These are phyloP conservation scores for Drosophila erecta DNA, from an alignment of 1,140 invertebrate genomes.

Conservation along the genomic window DNA sequence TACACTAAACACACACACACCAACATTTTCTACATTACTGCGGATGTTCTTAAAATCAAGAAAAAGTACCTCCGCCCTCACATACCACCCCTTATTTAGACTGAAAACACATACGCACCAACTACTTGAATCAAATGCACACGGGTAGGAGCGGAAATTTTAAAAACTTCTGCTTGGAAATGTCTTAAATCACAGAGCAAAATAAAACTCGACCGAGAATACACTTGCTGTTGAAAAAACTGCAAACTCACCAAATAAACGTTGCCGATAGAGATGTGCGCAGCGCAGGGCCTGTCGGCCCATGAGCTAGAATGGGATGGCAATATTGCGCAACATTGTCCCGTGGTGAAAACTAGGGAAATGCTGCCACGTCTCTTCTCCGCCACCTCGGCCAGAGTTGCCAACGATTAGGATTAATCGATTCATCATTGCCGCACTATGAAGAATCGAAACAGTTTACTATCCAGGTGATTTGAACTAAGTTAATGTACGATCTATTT, in stretches of 20 bases:
- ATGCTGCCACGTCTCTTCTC: conserved; percentile 70
- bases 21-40: conserved; percentile 53
- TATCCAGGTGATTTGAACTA: neutral
- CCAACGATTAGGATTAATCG: neutral
- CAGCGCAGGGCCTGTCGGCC: neutral
- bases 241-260: conserved; percentile 70
- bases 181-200: conserved; percentile 84
- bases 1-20: conserved; percentile 60
- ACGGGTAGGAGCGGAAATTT: conserved; percentile 77
- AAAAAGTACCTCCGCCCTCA: conserved; percentile 9
- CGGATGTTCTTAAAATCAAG: conserved; percentile 25
- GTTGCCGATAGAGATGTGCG: conserved; percentile 39
- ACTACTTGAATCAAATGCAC: conserved; percentile 67
- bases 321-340: conserved; percentile 3
- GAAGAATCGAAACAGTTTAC: neutral
- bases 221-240: conserved; percentile 80
- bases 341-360: conserved; percentile 47
- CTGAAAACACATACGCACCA: conserved; percentile 71
- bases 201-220: conserved; percentile 81
- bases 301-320: conserved; percentile 32
- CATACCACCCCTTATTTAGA: conserved; percentile 23
- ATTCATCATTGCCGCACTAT: neutral
- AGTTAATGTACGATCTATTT: neutral
- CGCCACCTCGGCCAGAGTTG: conserved; percentile 5
- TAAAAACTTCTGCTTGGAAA: conserved; percentile 79